Evolutionary conservation across 2,888 invertebrate species (phyloP), one percentile per base, ranked within the genome.

Genomic region (Andrena flavipes): DNA sequence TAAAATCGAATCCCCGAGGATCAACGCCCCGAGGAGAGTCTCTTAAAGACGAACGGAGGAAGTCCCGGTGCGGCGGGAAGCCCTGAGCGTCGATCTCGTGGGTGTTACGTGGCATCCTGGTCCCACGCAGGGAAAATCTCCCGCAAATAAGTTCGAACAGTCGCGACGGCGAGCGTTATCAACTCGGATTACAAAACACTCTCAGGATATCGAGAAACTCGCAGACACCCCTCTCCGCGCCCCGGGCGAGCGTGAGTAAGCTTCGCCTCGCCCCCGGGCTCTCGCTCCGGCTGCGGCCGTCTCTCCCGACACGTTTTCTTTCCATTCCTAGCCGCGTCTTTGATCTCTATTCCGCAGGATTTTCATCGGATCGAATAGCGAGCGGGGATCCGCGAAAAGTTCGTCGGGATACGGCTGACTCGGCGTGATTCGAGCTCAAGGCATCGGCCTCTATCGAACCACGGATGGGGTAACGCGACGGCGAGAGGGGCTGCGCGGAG

Each of bases 401-500:
- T 84, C 70, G 77, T 42, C 69, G 75, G 54, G 70, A 85, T 84
- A 69, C 70, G 85, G 74, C 87, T 74, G 88, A 88, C 80, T 87
- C 86, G 86, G 80, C 85, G 84, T 85, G 90, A 88, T 85, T 89
- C 85, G 85, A 84, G 84, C 89, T 86, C 77, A 76, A 89, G 85
- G 88, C 87, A 88, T 81, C 87, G 84, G 82, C 85, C 81, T 86
- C 88, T 87, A 90, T 90, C 89, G 89, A 90, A 85, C 80, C 62
- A 33, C 71, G 64, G 80, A 63, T 51, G 73, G 48, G 60, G 60
- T 73, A 20, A 79, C 63, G 65, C 69, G 54, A 33, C n/a, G 54
- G 48, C 23, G 42, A 75, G 35, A 82, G 63, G 54, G 68, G 30
- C 10, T 56, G 48, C 56, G 51, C 60, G 8, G 35, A 10, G 60